These are phyloP conservation scores for Neomonachus schauinslandi DNA, from an alignment of 2,113 vertebrate genomes.

Conservation along the genomic window DNA sequence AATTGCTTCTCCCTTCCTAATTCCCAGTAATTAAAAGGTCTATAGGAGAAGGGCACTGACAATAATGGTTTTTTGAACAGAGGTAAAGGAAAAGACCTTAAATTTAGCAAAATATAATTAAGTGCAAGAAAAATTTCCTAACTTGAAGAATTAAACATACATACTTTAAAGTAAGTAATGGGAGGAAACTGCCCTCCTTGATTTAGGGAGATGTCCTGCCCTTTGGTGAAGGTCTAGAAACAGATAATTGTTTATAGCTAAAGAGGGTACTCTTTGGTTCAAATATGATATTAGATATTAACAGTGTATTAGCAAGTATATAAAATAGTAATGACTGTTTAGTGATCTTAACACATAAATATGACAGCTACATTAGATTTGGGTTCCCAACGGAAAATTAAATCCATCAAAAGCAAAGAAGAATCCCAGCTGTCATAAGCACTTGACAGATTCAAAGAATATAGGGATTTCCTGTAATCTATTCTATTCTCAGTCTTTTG, in stretches of 20 bases:
- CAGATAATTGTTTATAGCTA: background rate
- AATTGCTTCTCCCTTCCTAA: background rate
- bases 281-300: background rate
- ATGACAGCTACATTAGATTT: slow-evolving; percentile 48
- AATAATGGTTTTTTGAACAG: background rate
- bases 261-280: background rate
- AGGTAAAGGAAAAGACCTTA: background rate
- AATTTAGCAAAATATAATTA: slow-evolving; percentile 8
- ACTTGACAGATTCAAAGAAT: slow-evolving; percentile 32
- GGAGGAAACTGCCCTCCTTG: background rate
- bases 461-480: slow-evolving; percentile 32
- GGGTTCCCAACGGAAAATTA: slow-evolving; percentile 56
- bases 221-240: background rate
- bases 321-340: background rate
- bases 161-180: background rate
- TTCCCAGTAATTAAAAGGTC: background rate
- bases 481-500: slow-evolving; percentile 48
- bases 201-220: background rate
- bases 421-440: background rate
- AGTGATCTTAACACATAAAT: slow-evolving; percentile 61
- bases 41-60: background rate
- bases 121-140: background rate
- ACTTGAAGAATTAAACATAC: background rate
- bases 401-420: slow-evolving; percentile 36
- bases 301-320: background rate